Evolutionary conservation across 2,113 vertebrate genomes (phyloP).

Genomic region (Oncorhynchus clarkii): DNA sequence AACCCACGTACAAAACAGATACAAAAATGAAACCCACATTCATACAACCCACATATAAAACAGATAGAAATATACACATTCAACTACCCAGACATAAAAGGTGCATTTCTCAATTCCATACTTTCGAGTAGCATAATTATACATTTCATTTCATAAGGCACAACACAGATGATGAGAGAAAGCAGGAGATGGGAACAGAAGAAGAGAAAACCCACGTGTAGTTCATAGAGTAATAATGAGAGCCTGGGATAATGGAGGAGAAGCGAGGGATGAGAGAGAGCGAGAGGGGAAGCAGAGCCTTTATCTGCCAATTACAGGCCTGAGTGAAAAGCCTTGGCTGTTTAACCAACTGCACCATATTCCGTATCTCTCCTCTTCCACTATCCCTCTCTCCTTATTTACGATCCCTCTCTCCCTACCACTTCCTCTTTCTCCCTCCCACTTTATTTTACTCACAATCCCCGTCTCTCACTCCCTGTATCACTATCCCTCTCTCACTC

Average conservation of each 20-base stretch:
- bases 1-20: conserved; percentile 1
- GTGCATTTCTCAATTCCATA: not conserved
- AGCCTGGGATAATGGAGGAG: conserved; percentile 5
- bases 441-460: not conserved
- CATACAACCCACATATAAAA: not conserved
- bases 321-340: conserved; percentile 58
- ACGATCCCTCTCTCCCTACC: not conserved
- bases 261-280: not conserved
- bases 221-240: not conserved
- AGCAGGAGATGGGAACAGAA: not conserved
- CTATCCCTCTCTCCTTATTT: conserved; percentile 29
- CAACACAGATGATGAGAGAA: not conserved
- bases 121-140: not conserved
- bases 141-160: not conserved
- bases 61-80: conserved; percentile 8
- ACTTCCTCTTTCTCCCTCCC: conserved; percentile 1
- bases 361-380: conserved; percentile 26
- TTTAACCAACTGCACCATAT: conserved; percentile 60
- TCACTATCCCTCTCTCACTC: conserved; percentile 8
- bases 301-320: conserved; percentile 63
- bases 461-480: not conserved
- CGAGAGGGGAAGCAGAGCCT: conserved; percentile 37
- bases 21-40: conserved; percentile 12
- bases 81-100: not conserved
- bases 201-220: not conserved